phyloP scores from a whole-genome alignment of 2,888 invertebrate genomes.

The Himalopsyche kuldschensis region DNA sequence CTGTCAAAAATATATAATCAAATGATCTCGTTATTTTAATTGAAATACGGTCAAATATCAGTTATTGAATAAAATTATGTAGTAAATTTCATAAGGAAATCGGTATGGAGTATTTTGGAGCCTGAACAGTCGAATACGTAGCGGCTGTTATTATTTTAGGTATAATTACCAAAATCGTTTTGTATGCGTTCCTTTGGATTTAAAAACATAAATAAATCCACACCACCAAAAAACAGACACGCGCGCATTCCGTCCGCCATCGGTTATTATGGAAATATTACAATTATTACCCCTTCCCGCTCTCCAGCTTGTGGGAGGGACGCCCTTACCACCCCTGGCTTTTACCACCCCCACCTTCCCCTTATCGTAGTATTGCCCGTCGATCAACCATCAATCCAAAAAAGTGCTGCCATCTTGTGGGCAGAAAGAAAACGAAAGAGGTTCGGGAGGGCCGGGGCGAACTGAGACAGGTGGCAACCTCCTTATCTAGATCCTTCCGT shows the following conservation, averaged over 20 bases:
- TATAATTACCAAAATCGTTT: too few species aligned
- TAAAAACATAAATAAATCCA: background rate
- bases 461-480: conserved; percentile 1
- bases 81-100: too few species aligned
- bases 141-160: too few species aligned
- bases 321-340: conserved; percentile 21
- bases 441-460: conserved; percentile 3
- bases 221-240: background rate
- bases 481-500: conserved; percentile 26
- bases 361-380: conserved; percentile 13
- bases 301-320: conserved; percentile 2
- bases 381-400: conserved; percentile 36
- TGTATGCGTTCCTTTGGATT: background rate
- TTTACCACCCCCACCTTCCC: conserved; percentile 15
- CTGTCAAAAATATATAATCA: too few species aligned
- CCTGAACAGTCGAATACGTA: too few species aligned
- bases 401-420: conserved; percentile 28
- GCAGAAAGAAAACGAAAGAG: background rate
- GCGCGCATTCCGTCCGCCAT: conserved; percentile 12
- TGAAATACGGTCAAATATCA: too few species aligned
- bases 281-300: conserved; percentile 1
- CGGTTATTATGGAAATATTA: conserved; percentile 19
- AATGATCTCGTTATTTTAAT: too few species aligned
- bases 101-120: too few species aligned
- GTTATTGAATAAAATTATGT: too few species aligned